Percentiles rank a stretch among this genome's conserved stretches.
phyloP scores from a whole-genome alignment of 2,888 invertebrate species.

The Meiosimyza decipiens region DNA sequence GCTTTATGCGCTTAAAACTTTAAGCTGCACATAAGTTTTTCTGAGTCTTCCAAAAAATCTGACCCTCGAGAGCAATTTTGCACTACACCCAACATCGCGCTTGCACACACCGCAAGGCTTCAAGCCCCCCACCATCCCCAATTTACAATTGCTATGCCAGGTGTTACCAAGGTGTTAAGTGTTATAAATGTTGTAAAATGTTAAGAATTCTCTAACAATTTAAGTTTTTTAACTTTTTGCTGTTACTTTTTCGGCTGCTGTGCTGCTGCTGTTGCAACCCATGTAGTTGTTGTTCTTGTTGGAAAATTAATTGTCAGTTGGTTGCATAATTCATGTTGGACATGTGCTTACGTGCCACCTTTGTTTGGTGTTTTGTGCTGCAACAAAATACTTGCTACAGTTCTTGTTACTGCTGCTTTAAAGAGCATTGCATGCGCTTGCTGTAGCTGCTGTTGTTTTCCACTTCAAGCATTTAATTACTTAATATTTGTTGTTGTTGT shows the following conservation, averaged over 20 bases:
- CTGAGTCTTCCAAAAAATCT: no score
- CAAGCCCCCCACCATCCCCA: no score
- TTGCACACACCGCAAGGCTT: no score
- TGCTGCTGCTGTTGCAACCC: not conserved
- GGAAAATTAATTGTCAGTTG: conserved; percentile 41
- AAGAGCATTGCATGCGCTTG: conserved; percentile 4
- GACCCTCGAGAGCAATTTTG: no score
- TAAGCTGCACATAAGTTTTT: no score
- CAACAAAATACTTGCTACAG: not conserved
- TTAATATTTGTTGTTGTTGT: not conserved
- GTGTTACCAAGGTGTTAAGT: conserved; percentile 14
- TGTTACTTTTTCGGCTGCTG: not conserved
- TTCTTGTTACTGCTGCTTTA: not conserved
- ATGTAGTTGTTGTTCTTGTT: conserved; percentile 10
- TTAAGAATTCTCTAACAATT: conserved; percentile 16
- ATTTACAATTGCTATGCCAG: not conserved
- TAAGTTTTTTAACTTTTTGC: conserved; percentile 9
- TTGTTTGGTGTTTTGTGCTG: not conserved
- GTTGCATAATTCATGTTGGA: conserved; percentile 41
- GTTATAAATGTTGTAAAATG: conserved; percentile 5
- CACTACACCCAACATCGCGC: no score
- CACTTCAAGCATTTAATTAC: conserved; percentile 9
- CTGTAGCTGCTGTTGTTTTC: not conserved
- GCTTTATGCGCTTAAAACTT: no score
- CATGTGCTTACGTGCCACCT: conserved; percentile 24